Conservation (phyloP, 2,888 invertebrate genomes). For the Gastrophysa polygoni region DNA sequence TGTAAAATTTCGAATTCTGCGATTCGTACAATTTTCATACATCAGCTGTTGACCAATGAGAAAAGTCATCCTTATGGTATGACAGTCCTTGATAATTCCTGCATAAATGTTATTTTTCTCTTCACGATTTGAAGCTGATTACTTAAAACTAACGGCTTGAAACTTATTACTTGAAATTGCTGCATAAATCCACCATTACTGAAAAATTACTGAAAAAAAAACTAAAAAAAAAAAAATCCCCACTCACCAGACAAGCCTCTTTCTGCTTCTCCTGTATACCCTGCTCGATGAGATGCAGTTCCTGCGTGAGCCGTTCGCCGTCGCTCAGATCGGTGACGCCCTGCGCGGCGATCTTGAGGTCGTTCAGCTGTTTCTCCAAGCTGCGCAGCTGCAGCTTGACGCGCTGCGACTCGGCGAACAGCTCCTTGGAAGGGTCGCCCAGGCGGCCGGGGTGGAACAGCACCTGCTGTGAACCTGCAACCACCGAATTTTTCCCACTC, state of each 20-base stretch:
- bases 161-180: too few species aligned
- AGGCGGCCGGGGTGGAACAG: constrained; percentile 51
- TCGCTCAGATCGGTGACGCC: constrained; percentile 61
- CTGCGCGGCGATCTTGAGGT: constrained; percentile 64
- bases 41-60: too few species aligned
- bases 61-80: too few species aligned
- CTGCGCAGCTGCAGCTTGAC: constrained; percentile 66
- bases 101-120: too few species aligned
- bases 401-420: constrained; percentile 64
- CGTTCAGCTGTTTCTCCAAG: constrained; percentile 67
- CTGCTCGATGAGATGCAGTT: constrained; percentile 66
- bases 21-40: too few species aligned
- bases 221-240: background rate
- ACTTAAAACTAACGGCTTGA: too few species aligned
- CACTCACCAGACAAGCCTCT: constrained; percentile 60
- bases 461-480: constrained; percentile 48
- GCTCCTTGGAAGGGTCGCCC: constrained; percentile 56
- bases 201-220: background rate
- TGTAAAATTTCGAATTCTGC: too few species aligned
- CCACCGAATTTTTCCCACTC: too few species aligned
- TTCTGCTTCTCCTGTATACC: constrained; percentile 68
- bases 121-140: too few species aligned
- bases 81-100: too few species aligned
- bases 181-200: too few species aligned
- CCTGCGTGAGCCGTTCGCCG: constrained; percentile 65